Base-by-base conservation (phyloP, 2,888 invertebrate genomes). In the Acanthosepion pharaonis region DNA sequence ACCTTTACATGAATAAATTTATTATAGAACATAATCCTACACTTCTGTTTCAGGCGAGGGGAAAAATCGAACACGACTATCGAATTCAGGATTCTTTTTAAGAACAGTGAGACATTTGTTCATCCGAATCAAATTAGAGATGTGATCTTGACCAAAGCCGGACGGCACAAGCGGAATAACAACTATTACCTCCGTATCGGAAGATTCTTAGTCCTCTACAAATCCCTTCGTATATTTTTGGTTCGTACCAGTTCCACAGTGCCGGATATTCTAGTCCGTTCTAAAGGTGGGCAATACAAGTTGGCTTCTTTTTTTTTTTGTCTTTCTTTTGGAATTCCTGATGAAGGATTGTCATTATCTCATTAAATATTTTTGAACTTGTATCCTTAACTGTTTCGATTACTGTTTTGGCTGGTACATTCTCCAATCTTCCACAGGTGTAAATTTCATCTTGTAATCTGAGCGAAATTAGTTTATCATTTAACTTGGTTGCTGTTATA, bases 241-340 rank as follows among this genome's bases (percentile, higher is more conserved):
- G 78, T 78, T 78, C 78, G 78, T 78, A 78, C 78, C 78, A 78
- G 78, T 78, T 78, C 78, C n/a, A 78, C 78, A n/a, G 78, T 78
- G n/a, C 78, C 78, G n/a, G 78, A 78, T 78, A n/a, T 78, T 78
- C 78, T 78, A 1, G 4, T 78, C 3, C 78, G 78, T 78, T 78
- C 28, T n/a, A 78, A 78, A 78, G 78, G 78, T 78, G 28, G 15
- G 78, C 9, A 78, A 78, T n/a, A 9, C 78, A n/a, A 8, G n/a
- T 78, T 11, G 78, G n/a, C 15, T n/a, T n/a, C 15, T n/a, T n/a
- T 78, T 9, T n/a, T 78, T 42, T 42, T 42, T 42, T 42, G 42
- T 42, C 42, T 42, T 42, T 42, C 42, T 42, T 42, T 42, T 20
- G 51, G 5, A 23, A 20, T 59, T 59, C 59, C 23, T 20, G 59